Evolutionary conservation across 2,113 vertebrate species (phyloP).

Genomic region (Phaethon lepturus): DNA sequence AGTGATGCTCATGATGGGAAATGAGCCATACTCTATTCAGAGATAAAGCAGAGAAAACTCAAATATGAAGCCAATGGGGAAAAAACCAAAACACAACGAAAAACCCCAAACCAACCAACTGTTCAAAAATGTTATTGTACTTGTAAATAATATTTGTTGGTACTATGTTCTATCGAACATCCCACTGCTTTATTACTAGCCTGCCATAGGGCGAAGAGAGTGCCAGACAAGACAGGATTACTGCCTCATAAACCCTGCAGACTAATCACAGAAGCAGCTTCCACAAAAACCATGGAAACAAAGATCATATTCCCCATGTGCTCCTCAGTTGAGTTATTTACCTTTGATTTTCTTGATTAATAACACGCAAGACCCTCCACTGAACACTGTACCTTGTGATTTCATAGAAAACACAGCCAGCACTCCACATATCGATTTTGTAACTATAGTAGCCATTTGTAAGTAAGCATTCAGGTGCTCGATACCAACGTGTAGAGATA

Average conservation of each 20-base stretch:
- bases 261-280: neutral
- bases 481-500: conserved; percentile 87
- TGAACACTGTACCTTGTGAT: conserved; percentile 81
- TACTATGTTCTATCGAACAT: neutral
- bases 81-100: neutral
- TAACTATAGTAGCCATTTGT: conserved; percentile 85
- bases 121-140: neutral
- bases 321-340: neutral
- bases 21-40: neutral
- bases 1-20: neutral
- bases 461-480: conserved; percentile 89
- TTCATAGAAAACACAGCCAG: conserved; percentile 89
- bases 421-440: conserved; percentile 87
- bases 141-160: neutral
- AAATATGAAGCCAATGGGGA: neutral
- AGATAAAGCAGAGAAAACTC: neutral
- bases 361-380: neutral
- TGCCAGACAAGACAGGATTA: neutral
- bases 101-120: neutral
- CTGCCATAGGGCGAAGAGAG: neutral
- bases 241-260: neutral
- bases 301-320: neutral
- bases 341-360: neutral
- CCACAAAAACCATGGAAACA: neutral
- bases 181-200: neutral